A percentile compares a stretch with the other conserved stretches of the same genome.
Conservation (phyloP, 2,797 vertebrate species). For the Momotus momota region DNA sequence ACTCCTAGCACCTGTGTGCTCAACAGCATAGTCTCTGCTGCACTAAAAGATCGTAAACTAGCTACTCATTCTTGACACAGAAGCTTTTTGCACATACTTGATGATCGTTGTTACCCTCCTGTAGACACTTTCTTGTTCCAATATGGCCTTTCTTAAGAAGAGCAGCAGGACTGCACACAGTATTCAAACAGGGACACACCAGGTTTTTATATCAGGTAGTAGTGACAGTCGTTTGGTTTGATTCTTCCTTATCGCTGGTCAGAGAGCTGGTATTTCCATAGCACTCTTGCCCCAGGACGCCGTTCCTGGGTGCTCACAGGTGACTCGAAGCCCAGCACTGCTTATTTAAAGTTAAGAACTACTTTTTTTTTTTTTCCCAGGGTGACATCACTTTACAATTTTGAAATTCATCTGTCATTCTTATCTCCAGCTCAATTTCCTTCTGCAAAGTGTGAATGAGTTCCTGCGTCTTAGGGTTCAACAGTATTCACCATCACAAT, state of each 20-base stretch:
- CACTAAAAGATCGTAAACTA: background rate
- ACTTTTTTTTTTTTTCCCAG: background rate
- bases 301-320: background rate
- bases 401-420: background rate
- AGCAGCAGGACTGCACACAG: background rate
- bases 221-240: background rate
- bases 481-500: background rate
- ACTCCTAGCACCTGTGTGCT: background rate
- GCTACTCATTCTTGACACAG: background rate
- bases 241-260: background rate
- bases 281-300: background rate
- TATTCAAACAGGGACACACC: background rate
- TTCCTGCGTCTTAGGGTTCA: background rate
- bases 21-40: background rate
- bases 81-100: background rate
- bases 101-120: background rate
- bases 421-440: background rate
- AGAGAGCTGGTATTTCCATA: fast-evolving
- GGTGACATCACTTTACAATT: background rate
- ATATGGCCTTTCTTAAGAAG: background rate
- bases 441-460: background rate
- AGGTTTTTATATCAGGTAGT: background rate
- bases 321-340: background rate
- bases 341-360: background rate
- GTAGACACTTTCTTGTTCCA: background rate